phyloP scores from a whole-genome alignment of 1,140 invertebrate species.

The Gyrodactylus bullatarudis region DNA sequence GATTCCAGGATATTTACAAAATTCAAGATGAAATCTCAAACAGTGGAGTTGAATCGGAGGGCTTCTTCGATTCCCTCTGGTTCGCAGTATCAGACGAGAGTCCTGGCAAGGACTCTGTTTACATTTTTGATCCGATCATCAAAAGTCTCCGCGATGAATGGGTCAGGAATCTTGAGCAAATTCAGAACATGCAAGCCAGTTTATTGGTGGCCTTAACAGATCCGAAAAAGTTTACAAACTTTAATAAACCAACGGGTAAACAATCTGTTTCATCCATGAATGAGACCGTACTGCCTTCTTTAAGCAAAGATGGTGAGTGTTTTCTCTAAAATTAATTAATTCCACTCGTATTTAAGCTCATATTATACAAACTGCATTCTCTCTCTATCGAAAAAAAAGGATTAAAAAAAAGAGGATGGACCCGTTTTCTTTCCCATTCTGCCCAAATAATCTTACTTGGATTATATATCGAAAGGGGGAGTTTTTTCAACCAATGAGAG shows the following conservation, averaged over 20 bases:
- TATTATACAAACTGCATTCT: too few species aligned
- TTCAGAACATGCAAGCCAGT: background rate
- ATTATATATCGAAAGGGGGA: too few species aligned
- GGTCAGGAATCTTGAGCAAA: background rate
- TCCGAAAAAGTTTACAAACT: background rate
- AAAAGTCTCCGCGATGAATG: background rate
- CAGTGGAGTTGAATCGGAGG: too few species aligned
- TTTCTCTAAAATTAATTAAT: too few species aligned
- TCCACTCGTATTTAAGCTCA: too few species aligned
- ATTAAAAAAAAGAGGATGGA: too few species aligned
- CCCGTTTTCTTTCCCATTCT: too few species aligned
- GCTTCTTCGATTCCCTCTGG: background rate
- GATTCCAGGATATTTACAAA: background rate
- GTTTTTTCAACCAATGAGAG: too few species aligned
- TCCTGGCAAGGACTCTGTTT: background rate
- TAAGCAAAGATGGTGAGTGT: too few species aligned
- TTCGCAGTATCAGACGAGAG: background rate
- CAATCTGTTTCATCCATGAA: background rate
- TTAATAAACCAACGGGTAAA: background rate
- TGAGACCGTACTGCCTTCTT: too few species aligned
- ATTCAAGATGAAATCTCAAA: background rate
- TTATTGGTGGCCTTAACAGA: background rate
- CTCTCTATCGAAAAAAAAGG: too few species aligned
- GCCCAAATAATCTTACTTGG: too few species aligned
- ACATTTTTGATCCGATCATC: background rate